These are phyloP conservation scores for Leptodactylus fuscus DNA, from an alignment of 2,113 vertebrate genomes.

Conservation along the genomic window DNA sequence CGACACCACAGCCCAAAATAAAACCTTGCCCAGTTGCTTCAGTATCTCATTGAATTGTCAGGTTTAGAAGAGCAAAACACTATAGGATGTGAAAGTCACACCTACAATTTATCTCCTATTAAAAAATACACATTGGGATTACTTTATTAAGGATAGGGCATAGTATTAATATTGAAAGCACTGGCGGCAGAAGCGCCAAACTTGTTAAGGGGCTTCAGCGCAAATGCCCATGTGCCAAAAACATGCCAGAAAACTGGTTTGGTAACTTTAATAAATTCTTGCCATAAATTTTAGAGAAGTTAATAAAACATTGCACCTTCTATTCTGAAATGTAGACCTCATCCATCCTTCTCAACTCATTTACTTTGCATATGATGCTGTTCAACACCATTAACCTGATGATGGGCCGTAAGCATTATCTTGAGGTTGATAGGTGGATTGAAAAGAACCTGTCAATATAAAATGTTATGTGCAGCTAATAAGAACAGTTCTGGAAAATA, in stretches of 20 bases:
- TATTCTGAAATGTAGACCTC: neutral
- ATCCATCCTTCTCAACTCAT: slow-evolving; percentile 10
- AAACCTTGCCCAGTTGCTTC: neutral
- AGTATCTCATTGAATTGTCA: neutral
- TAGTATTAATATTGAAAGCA: too few relatives aligned
- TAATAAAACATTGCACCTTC: neutral
- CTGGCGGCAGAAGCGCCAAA: too few relatives aligned
- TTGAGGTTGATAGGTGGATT: neutral
- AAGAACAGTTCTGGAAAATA: neutral
- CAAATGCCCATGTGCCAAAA: too few relatives aligned
- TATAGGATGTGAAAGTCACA: neutral
- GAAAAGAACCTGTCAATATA: neutral
- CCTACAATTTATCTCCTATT: too few relatives aligned
- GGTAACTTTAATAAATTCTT: too few relatives aligned
- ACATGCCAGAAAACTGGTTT: too few relatives aligned
- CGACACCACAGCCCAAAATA: too few relatives aligned
- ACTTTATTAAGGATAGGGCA: too few relatives aligned
- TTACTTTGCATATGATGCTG: neutral
- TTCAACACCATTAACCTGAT: neutral
- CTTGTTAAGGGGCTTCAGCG: too few relatives aligned
- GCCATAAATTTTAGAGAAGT: neutral
- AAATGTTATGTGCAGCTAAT: neutral
- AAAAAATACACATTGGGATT: too few relatives aligned
- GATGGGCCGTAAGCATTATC: neutral
- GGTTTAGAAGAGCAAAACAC: neutral